A percentile compares a stretch with the other conserved stretches of the same genome.
Evolutionary conservation across 2,888 invertebrate genomes (phyloP).

Genomic region (Gymnocheta viridis): DNA sequence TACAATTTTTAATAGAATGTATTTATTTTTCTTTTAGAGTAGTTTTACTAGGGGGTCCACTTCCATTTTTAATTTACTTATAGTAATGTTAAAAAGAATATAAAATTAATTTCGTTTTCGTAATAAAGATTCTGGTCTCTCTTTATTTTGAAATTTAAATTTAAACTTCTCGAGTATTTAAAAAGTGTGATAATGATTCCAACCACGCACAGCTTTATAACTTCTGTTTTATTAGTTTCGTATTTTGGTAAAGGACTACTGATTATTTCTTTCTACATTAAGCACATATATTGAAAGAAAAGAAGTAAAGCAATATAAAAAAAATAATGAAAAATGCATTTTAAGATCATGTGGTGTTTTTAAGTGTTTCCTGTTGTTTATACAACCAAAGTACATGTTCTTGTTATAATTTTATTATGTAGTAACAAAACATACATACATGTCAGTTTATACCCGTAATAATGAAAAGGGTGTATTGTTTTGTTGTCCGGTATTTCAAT

Average conservation of each 20-base stretch:
- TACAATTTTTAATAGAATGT: too few species aligned
- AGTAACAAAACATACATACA: neutral
- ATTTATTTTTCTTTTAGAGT: too few species aligned
- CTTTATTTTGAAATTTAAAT: too few species aligned
- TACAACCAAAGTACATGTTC: neutral
- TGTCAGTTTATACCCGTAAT: neutral
- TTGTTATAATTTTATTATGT: neutral
- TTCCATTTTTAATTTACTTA: too few species aligned
- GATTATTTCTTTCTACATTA: neutral
- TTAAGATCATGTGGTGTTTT: constrained; percentile 9
- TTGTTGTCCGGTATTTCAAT: too few species aligned
- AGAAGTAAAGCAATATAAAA: neutral
- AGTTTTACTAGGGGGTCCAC: too few species aligned
- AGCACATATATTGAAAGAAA: neutral
- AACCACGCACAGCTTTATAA: neutral
- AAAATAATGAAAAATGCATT: constrained; percentile 4
- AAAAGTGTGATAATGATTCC: neutral
- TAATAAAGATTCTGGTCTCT: too few species aligned
- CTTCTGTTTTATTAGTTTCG: neutral
- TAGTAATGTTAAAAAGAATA: too few species aligned
- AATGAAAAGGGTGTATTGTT: neutral
- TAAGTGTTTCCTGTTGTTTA: constrained; percentile 34
- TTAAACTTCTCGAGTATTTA: too few species aligned
- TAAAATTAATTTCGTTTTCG: too few species aligned
- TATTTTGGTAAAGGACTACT: neutral